These are phyloP conservation scores for Teleiodes luculella DNA, from an alignment of 2,888 invertebrate genomes.

Conservation along the genomic window DNA sequence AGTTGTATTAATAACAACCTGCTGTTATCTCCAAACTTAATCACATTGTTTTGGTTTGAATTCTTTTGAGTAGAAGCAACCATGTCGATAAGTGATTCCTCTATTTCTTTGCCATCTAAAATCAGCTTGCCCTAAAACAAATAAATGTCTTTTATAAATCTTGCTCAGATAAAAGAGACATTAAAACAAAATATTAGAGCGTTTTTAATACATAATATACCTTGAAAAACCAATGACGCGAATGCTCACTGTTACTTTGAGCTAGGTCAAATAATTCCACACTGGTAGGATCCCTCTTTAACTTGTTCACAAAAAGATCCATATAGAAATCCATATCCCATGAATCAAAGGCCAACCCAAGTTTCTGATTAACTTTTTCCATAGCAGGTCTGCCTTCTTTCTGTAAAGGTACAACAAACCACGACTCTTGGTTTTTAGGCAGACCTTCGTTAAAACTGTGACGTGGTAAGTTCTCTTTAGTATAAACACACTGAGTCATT, in stretches of 20 bases:
- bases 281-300: conserved; percentile 95
- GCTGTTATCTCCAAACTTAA: conserved; percentile 98
- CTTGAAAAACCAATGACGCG: conserved; percentile 99
- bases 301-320: conserved; percentile 87
- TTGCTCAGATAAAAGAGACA: too few species aligned
- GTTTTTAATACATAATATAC: too few species aligned
- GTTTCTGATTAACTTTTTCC: conserved; percentile 86
- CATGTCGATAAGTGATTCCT: conserved; percentile 94
- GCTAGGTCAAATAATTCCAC: conserved; percentile 99
- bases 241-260: conserved; percentile 98
- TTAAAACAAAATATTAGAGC: too few species aligned
- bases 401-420: conserved; percentile 91
- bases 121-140: conserved; percentile 85
- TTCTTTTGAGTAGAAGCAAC: conserved; percentile 92
- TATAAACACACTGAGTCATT: conserved; percentile 96
- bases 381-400: conserved; percentile 87
- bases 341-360: conserved; percentile 94
- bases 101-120: conserved; percentile 87
- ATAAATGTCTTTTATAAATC: neutral
- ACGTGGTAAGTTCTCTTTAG: conserved; percentile 80
- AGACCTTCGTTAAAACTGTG: conserved; percentile 83
- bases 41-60: conserved; percentile 95
- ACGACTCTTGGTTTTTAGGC: conserved; percentile 81
- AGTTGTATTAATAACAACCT: conserved; percentile 72
- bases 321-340: conserved; percentile 96